Base-by-base conservation (phyloP, 1,140 invertebrate species). In the Drosophila pandora region DNA sequence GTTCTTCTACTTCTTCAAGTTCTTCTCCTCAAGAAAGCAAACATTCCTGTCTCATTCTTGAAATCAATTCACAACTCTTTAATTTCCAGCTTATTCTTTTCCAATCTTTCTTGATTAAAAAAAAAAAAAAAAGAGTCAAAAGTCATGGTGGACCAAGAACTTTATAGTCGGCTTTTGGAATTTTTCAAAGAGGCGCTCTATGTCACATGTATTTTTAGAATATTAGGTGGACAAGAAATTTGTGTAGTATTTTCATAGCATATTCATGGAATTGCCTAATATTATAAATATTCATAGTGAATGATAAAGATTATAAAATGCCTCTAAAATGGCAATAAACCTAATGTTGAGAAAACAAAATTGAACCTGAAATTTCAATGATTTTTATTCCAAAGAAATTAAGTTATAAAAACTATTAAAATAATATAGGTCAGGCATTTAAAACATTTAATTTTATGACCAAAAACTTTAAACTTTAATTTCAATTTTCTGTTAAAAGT, bases 251-350 rank as follows among this genome's bases (percentile, higher is more conserved):
- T 28, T 61, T 28, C 28, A 23, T 10, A 45, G 1, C 32, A 32
- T 32, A 32, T 32, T 32, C 32, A 32, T 32, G 9, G 9, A 12
- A 28, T 10, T 25, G 13, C 7, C 13, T 1, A 12, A 30, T 25
- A 4, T 23, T 23, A 59, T 59, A 23, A 48, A 59, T 59, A 59
- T 59, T 59, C 30, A 59, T 59, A 13, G 45, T 10, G 43, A 23
- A 23, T 10, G n/a, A 13, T 2, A 22, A 37, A 17, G 43, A 7
- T 45, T n/a, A 2, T 28, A 17, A 43, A 25, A 32, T 32, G 39
- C 13, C 23, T 30, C 9, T 13, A 10, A 25, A 55, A 5, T 43
- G 13, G 3, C 25, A 6, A 28, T 28, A 28, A 28, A 28, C 25
- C 5, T 6, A 28, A 28, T 5, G 25, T 6, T 28, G 25, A 28